phyloP scores from a whole-genome alignment of 2,113 vertebrate genomes.

The Tylochromis polylepis region DNA sequence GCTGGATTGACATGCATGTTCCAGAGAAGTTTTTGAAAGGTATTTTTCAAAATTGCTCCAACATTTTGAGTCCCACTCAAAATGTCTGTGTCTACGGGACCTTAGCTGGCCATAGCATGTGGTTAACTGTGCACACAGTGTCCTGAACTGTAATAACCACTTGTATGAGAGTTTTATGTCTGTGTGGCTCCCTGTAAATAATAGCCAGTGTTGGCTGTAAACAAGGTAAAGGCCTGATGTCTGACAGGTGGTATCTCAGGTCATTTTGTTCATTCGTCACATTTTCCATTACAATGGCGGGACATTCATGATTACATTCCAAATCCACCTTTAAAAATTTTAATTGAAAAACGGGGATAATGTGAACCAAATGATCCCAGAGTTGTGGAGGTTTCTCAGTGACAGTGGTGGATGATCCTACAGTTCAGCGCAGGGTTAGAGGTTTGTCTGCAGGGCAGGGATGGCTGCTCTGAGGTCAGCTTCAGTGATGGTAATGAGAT shows the following conservation, averaged over 20 bases:
- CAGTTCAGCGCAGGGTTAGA: conserved; percentile 70
- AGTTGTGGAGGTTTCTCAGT: conserved; percentile 20
- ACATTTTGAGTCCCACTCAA: background rate
- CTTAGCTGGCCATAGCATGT: background rate
- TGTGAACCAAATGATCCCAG: conserved; percentile 34
- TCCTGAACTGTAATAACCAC: conserved; percentile 50
- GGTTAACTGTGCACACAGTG: conserved; percentile 1
- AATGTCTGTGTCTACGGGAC: background rate
- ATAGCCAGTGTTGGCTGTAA: conserved; percentile 68
- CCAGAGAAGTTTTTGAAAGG: background rate
- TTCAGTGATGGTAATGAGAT: conserved; percentile 75
- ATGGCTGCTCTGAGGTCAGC: conserved; percentile 60
- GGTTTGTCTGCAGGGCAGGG: conserved; percentile 62
- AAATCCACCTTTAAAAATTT: background rate
- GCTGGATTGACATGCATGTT: conserved; percentile 21
- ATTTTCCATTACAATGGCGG: background rate
- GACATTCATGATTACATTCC: background rate
- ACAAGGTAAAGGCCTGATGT: conserved; percentile 49
- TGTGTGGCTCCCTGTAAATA: conserved; percentile 58
- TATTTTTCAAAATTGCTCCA: background rate
- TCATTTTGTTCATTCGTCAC: conserved; percentile 30
- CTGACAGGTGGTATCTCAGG: conserved; percentile 47
- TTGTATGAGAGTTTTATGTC: conserved; percentile 39
- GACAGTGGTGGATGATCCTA: conserved; percentile 66
- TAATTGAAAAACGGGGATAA: background rate